Evolutionary conservation across 1,140 invertebrate species (phyloP).

Genomic region (Rhizoglyphus robini): DNA sequence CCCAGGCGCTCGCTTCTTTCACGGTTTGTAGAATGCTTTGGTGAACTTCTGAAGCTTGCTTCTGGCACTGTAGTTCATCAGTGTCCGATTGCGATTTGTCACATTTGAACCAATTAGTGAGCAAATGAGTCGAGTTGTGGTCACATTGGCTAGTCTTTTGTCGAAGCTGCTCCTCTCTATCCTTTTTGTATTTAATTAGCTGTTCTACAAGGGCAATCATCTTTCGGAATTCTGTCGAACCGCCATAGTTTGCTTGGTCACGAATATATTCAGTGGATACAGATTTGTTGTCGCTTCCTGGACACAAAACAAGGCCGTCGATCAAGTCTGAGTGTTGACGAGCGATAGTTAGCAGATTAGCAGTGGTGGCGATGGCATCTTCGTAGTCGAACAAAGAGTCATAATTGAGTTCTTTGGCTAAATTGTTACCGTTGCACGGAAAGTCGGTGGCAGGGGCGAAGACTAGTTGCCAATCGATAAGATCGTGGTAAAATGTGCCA

Average conservation of each 20-base stretch:
- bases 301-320: neutral
- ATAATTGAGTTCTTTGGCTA: conserved; percentile 7
- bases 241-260: neutral
- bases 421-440: neutral
- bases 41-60: no score
- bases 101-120: neutral
- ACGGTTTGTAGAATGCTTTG: neutral
- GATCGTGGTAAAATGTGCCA: neutral
- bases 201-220: neutral
- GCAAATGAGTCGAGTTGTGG: neutral
- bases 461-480: conserved; percentile 11
- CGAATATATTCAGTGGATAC: neutral
- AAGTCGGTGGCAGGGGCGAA: neutral
- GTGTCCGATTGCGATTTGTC: no score
- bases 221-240: neutral
- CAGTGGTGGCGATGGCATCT: neutral
- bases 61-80: no score
- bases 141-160: neutral
- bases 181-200: neutral
- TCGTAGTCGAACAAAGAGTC: conserved; percentile 7
- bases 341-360: neutral
- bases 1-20: conserved; percentile 5
- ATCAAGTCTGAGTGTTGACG: conserved; percentile 1
- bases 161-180: neutral
- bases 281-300: neutral